Evolutionary conservation across 53 echinoderm and acorn worm genomes (phyloP), one percentile per base, ranked within the genome.

Genomic region (Astropecten irregularis): DNA sequence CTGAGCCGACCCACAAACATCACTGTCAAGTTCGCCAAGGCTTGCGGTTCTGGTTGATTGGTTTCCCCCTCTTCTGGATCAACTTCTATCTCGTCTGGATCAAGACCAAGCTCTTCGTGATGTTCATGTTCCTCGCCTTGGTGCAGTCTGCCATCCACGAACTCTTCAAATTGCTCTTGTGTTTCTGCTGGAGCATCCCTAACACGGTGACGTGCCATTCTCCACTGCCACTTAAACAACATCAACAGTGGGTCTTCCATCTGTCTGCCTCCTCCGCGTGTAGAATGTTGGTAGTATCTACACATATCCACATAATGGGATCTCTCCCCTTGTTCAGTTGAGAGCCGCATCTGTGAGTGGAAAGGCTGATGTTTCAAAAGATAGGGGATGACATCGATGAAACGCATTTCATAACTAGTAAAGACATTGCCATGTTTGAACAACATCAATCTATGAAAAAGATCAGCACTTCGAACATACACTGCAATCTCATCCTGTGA

Each of bases 161-260:
- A 39, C 1, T 4, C 28, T 70, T 70, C 48, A 70, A 70, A 70
- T 5, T 40, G 70, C 2, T 21, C 1, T 19, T 29, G 48, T 20
- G 44, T 47, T 40, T 70, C 70, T 2, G 49, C 34, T 6, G 70
- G 26, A 47, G 11, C 22, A 14, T 70, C 70, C 29, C 70, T 3
- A 16, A 70, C 49, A 18, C 69, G 69, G n/a, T 69, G 69, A 3
- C 28, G 70, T 42, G 44, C 23, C 70, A 70, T 71, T 4, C 71
- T 19, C 71, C 71, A 71, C 27, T 71, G 71, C 71, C 71, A 71
- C 30, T 71, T 11, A 22, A 71, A 49, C 27, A 71, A 48, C 25
- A 26, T 8, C 29, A 29, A 35, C 9, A 71, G 5, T 22, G 71
- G 26, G 46, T 48, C 49, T 20, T 48, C 44, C 49, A 28, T 71